Conservation (phyloP, 2,797 vertebrate genomes). For the Oreochromis grahami region DNA sequence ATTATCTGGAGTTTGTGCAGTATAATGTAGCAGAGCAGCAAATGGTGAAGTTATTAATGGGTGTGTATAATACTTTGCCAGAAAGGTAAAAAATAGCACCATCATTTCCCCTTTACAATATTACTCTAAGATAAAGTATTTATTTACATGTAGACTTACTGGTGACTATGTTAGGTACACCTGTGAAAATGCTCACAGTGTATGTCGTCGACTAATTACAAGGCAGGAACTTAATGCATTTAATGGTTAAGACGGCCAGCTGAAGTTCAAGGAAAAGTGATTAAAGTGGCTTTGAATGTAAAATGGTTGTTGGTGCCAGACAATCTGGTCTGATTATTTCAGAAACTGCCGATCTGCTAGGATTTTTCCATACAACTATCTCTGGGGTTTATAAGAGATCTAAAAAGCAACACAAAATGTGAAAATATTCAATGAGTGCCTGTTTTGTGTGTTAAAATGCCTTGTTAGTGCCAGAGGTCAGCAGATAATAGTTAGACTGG, state of each 20-base stretch:
- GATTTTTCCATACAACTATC: not conserved
- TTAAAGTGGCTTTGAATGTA: not conserved
- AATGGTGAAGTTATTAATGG: not conserved
- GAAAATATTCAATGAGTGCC: not conserved
- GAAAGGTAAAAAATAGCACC: not conserved
- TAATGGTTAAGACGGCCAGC: not conserved
- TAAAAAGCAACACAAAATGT: fast-evolving
- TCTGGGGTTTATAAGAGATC: not conserved
- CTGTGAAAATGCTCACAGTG: not conserved
- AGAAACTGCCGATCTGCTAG: not conserved
- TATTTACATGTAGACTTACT: not conserved
- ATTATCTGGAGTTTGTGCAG: fast-evolving
- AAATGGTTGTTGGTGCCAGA: not conserved
- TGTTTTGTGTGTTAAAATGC: not conserved
- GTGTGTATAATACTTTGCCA: not conserved
- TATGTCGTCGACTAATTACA: fast-evolving
- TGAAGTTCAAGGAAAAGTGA: fast-evolving
- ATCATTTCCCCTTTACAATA: not conserved
- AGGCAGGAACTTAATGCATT: not conserved
- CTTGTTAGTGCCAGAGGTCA: not conserved
- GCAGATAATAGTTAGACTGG: not conserved
- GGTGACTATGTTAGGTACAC: fast-evolving
- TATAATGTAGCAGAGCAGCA: not conserved
- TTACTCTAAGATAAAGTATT: not conserved
- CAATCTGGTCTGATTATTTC: not conserved